Base-by-base conservation (phyloP, 2,888 invertebrate species). In the Leptinotarsa juncta region DNA sequence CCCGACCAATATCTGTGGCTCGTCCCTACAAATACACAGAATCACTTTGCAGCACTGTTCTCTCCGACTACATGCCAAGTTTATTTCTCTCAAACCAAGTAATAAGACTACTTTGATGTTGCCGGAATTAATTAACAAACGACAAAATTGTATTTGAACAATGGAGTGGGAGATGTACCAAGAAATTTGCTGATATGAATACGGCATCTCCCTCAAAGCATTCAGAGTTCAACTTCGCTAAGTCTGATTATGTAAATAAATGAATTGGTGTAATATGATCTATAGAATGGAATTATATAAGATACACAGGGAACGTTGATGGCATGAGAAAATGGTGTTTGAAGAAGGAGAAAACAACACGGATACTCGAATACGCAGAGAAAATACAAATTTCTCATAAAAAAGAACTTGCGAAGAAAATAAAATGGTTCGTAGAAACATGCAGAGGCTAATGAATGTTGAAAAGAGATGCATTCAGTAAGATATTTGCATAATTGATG, bases 111-210 rank as follows among this genome's bases (percentile, higher is more conserved):
- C 82, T 83, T 83, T 83, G 82, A 83, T 83, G 80, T 83, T 80
- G 71, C 80, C 79, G 78, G 73, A 79, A 90, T 90, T 90, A 90
- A 90, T 90, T 90, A 90, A 90, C 89, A 89, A 90, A 90, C 90
- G 90, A 90, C 90, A 89, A 90, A 90, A 90, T 90, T 90, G 89
- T 90, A 89, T 90, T 90, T 90, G 89, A 89, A 90, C 90, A 90
- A 90, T 90, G 87, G 88, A 84, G 86, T 76, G 76, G 81, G 73
- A 76, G 79, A 78, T 78, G 74, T 79, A 79, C 74, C 72, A 70
- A 77, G 74, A 73, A 79, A 78, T 79, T 75, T 74, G 70, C 71
- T 76, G 78, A 79, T 80, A 81, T 79, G 81, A 82, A 80, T 80
- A 72, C 74, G 69, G 70, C 71, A 66, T 72, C 74, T 78, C 74